Evolutionary conservation across 2,888 invertebrate species (phyloP), one percentile per base, ranked within the genome.

Genomic region (Capitulum mitella): DNA sequence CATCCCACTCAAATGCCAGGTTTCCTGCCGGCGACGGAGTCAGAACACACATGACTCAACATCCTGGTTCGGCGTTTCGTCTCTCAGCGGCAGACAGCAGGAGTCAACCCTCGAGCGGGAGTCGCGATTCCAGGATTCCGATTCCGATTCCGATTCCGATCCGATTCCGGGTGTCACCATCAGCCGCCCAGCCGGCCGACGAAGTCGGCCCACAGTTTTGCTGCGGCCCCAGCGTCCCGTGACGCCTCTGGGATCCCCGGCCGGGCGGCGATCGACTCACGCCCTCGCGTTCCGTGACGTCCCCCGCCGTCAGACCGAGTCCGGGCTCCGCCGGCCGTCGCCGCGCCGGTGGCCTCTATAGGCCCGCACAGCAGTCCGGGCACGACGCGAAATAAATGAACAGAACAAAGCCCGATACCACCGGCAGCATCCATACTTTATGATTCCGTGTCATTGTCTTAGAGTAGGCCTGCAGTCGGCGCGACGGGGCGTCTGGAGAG

Each of bases 371-470:
- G 54, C 51, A 5, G n/a, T 3, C n/a, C 26, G n/a, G n/a, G 22
- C 54, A n/a, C 54, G 54, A 54, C 22, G 22, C 54, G 26, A 51
- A 54, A 54, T 54, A 54, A 54, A 54, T 54, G 54, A 54, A 54
- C 54, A 2, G 26, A 26, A 54, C 54, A 54, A 54, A n/a, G 54
- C 26, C 5, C 3, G 54, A 10, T 26, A 32, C 29, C 61, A 26
- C 32, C 37, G 3, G 70, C 32, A 8, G 70, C 22, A n/a, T 12
- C 22, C 26, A 70, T 29, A 37, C 37, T 70, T 37, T 70, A 70
- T 70, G 70, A 70, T 10, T 70, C 19, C 22, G 37, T 70, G 70
- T 70, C 70, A 70, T 37, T 70, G 70, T 70, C 61, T 61, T 26
- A 29, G 37, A 26, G 70, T 29, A 26, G 70, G 70, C 22, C 37